A percentile compares a stretch with the other conserved stretches of the same genome.
Conservation (phyloP, 30 jellyfish, hydroid and myxozoan species). For the Turritopsis rubra region DNA sequence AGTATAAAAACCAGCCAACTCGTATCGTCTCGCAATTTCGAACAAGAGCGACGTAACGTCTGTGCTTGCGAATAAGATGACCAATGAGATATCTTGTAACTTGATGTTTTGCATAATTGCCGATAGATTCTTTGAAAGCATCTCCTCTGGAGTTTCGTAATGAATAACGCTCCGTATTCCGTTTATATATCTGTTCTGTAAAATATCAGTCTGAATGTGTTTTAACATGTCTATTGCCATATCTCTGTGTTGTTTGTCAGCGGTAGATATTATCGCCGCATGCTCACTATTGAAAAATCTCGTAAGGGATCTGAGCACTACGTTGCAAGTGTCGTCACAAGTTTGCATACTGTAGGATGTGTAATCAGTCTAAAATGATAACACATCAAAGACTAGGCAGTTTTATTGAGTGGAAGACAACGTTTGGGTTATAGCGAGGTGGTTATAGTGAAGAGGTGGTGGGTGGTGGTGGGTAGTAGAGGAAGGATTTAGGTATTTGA, state of each 20-base stretch:
- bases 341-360: not conserved
- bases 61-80: not conserved
- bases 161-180: not conserved
- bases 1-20: not conserved
- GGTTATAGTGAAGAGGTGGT: not conserved
- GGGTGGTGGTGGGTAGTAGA: no score
- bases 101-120: not conserved
- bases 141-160: not conserved
- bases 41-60: not conserved
- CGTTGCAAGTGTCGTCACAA: not conserved
- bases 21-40: not conserved
- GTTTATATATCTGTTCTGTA: not conserved
- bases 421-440: not conserved
- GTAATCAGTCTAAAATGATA: not conserved
- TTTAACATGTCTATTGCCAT: not conserved
- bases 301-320: not conserved
- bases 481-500: no score
- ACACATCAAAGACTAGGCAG: not conserved
- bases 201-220: not conserved
- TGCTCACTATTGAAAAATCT: not conserved
- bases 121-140: constrained; percentile 5
- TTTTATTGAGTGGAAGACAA: not conserved
- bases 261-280: not conserved
- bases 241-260: not conserved
- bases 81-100: not conserved